Evolutionary conservation across 2,113 vertebrate genomes (phyloP).

Genomic region (Seriola quinqueradiata): DNA sequence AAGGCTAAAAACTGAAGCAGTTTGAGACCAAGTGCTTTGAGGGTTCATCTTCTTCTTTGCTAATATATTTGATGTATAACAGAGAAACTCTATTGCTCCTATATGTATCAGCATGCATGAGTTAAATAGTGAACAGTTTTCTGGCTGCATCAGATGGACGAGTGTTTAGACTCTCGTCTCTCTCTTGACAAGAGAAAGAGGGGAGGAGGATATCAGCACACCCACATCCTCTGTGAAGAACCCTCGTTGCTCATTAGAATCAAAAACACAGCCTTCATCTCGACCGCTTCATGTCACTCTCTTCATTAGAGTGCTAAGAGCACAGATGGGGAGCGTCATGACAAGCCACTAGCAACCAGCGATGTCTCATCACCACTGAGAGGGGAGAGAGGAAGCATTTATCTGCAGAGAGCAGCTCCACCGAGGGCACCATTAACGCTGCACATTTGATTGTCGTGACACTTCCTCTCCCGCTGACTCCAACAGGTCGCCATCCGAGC

Average conservation of each 20-base stretch:
- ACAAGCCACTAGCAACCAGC: conserved; percentile 5
- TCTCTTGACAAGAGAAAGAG: conserved; percentile 2
- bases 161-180: background rate
- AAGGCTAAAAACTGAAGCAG: too few species aligned
- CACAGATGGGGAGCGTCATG: conserved; percentile 44
- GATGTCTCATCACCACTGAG: conserved; percentile 31
- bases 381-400: conserved; percentile 30
- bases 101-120: background rate
- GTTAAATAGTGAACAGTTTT: background rate
- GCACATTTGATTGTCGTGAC: conserved; percentile 45
- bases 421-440: conserved; percentile 31
- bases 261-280: conserved; percentile 48
- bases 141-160: background rate
- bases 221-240: conserved; percentile 46
- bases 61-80: too few species aligned
- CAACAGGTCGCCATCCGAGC: conserved; percentile 30
- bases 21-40: too few species aligned
- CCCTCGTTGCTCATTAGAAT: conserved; percentile 63
- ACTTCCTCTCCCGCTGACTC: conserved; percentile 45
- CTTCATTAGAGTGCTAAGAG: conserved; percentile 61
- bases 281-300: conserved; percentile 26
- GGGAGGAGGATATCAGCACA: conserved; percentile 27
- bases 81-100: too few species aligned
- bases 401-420: conserved; percentile 7
- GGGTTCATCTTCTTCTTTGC: too few species aligned